These are phyloP conservation scores for Grammomys dolichurus DNA, from an alignment of 2,113 vertebrate species.

Conservation along the genomic window DNA sequence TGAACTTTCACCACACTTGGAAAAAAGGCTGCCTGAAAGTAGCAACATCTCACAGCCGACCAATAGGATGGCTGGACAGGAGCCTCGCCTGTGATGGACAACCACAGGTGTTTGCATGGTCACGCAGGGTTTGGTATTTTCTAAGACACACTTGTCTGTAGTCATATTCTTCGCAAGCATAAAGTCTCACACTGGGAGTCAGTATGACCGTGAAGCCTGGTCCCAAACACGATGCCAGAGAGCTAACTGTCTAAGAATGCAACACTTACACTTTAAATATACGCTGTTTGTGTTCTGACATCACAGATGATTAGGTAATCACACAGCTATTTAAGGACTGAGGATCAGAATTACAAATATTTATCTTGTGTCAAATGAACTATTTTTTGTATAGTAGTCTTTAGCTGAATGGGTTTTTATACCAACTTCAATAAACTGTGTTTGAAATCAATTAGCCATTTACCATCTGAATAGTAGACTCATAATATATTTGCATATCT, in stretches of 20 bases:
- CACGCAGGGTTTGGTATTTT: not conserved
- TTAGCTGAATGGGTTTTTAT: slow-evolving; percentile 18
- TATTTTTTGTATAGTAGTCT: slow-evolving; percentile 16
- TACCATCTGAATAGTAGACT: slow-evolving; percentile 27
- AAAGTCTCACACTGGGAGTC: slow-evolving; percentile 12
- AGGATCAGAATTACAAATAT: slow-evolving; percentile 57
- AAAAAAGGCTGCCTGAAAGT: slow-evolving; percentile 17
- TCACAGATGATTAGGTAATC: slow-evolving; percentile 48
- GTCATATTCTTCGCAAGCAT: slow-evolving; percentile 58
- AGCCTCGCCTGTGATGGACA: slow-evolving; percentile 56
- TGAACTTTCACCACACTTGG: not conserved
- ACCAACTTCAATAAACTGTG: slow-evolving; percentile 13
- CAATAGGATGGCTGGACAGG: not conserved
- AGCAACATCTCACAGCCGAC: not conserved
- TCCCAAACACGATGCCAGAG: not conserved
- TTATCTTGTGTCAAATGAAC: slow-evolving; percentile 40
- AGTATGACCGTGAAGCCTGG: not conserved
- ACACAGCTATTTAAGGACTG: slow-evolving; percentile 39
- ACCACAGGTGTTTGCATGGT: slow-evolving; percentile 35
- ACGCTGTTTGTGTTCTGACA: slow-evolving; percentile 30
- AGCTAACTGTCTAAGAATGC: slow-evolving; percentile 69
- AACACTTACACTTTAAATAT: slow-evolving; percentile 28
- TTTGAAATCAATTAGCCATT: slow-evolving; percentile 42
- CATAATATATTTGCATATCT: not conserved
- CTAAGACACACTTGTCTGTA: not conserved